Evolutionary conservation across 2,113 vertebrate species (phyloP), one percentile per base, ranked within the genome.

Genomic region (Dicrurus megarhynchus): DNA sequence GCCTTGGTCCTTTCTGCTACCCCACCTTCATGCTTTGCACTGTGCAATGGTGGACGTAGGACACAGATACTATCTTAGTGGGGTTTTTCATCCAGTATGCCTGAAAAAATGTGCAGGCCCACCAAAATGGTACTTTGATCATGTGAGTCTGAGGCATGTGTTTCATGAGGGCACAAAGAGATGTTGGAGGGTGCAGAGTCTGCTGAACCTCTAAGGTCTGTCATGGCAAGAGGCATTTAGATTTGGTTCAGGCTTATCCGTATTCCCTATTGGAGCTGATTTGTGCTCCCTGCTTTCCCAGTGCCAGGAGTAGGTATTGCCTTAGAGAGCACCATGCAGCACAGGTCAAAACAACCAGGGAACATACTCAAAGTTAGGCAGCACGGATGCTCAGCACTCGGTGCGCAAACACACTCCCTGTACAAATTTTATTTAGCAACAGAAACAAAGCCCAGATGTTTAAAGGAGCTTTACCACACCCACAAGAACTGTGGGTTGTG

Each of bases 91-190:
- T 37, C 50, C 57, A 42, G 11, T 6, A 27, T 39, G 41, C 41
- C 63, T 61, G 28, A 80, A 89, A 80, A 53, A 84, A 73, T 0
- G 3, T 6, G 3, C 2, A 3, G 21, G 3, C 42, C 9, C 22
- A 60, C 21, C 19, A 73, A n/a, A 77, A 65, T 1, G 1, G 3
- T 44, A 49, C 42, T 83, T 59, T 23, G 37, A 9, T 35, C 15
- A 3, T 21, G 15, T 12, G 30, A 69, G 2, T 35, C 59, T 52
- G 35, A 35, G 30, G 16, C 7, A 13, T 0, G 1, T 8, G 15
- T 28, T 85, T 46, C 32, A n/a, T 3, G 15, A 74, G 26, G 27
- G 61, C 21, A 27, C 18, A 49, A n/a, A n/a, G 44, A 42, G 24
- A 37, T 15, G 10, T 13, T 61, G n/a, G 37, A 39, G 52, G 6